Percentiles rank a stretch among this genome's conserved stretches.
Evolutionary conservation across 2,888 invertebrate species (phyloP).

Genomic region (Pharmacophagus antenor): DNA sequence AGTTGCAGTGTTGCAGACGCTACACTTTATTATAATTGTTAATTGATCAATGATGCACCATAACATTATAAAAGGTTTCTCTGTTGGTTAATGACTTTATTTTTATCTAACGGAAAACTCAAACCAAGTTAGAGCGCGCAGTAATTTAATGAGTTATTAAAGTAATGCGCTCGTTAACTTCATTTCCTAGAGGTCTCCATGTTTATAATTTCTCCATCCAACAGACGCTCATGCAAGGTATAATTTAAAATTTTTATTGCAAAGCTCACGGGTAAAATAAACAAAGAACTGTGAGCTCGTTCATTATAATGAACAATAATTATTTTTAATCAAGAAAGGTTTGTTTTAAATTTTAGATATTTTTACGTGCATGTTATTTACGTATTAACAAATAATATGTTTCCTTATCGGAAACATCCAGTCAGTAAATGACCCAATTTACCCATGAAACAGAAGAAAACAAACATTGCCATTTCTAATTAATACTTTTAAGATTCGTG

Average conservation of each 20-base stretch:
- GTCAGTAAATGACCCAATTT: too few species aligned
- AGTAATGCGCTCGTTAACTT: neutral
- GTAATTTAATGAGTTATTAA: slow-evolving; percentile 1
- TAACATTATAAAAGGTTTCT: neutral
- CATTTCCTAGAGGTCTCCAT: neutral
- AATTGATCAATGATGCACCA: neutral
- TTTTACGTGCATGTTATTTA: too few species aligned
- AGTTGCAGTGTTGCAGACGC: too few species aligned
- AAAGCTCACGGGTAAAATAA: neutral
- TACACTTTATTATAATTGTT: too few species aligned
- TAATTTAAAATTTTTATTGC: slow-evolving; percentile 1
- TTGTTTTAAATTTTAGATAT: too few species aligned
- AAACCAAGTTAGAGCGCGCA: neutral
- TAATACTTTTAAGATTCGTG: too few species aligned
- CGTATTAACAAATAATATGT: too few species aligned
- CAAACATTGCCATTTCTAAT: too few species aligned
- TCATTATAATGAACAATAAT: neutral
- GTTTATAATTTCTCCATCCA: neutral
- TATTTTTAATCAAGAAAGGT: too few species aligned
- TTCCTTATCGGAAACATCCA: too few species aligned
- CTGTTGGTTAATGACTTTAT: neutral
- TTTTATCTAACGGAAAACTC: neutral
- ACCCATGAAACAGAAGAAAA: too few species aligned
- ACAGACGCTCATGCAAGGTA: neutral
- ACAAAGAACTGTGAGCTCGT: neutral